Conservation (phyloP, 1,140 invertebrate species). For the Atta cephalotes region DNA sequence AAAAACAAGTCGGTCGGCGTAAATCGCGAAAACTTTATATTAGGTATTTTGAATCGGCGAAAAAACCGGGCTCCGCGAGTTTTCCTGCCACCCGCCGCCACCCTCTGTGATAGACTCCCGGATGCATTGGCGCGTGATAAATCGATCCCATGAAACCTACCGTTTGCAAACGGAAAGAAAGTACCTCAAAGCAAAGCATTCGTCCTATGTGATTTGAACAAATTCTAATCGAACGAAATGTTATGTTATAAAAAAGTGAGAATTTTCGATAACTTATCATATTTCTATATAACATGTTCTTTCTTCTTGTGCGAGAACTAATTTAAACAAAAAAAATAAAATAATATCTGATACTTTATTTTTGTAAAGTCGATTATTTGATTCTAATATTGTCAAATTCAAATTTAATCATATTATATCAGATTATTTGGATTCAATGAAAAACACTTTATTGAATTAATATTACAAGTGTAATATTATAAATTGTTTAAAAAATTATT, state of each 20-base stretch:
- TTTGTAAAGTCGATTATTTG: background rate
- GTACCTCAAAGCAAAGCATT: constrained; percentile 34
- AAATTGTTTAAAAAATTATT: background rate
- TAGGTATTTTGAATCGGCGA: constrained; percentile 56
- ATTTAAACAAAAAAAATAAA: background rate
- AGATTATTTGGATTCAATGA: background rate
- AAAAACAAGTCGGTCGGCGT: constrained; percentile 64
- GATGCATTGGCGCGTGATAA: constrained; percentile 57
- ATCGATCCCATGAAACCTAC: constrained; percentile 50
- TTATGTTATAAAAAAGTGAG: background rate
- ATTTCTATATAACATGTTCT: background rate
- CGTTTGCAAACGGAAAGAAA: constrained; percentile 39
- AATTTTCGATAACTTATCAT: constrained; percentile 21
- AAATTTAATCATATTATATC: background rate
- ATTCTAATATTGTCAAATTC: background rate
- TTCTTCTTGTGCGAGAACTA: background rate
- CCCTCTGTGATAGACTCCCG: constrained; percentile 45
- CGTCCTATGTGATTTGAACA: constrained; percentile 19
- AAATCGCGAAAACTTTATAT: constrained; percentile 69
- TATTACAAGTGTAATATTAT: background rate
- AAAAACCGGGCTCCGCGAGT: constrained; percentile 36
- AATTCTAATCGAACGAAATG: constrained; percentile 48
- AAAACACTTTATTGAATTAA: background rate
- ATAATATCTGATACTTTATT: background rate
- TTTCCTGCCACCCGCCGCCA: constrained; percentile 27